A percentile compares a stretch with the other conserved stretches of the same genome.
phyloP scores from a whole-genome alignment of 2,113 vertebrate species.

The Zingel zingel region DNA sequence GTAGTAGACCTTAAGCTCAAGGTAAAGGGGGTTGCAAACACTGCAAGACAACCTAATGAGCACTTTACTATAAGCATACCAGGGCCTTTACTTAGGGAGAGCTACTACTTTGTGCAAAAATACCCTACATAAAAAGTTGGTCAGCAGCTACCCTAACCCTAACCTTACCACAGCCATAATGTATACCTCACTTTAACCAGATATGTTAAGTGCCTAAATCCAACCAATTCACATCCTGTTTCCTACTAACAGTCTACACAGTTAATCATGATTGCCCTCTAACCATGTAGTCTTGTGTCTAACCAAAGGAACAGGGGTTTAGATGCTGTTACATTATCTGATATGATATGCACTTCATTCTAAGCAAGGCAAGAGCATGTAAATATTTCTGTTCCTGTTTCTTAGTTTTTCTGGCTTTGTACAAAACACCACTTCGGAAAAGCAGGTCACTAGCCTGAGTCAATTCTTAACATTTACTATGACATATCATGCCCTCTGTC shows the following conservation, averaged over 20 bases:
- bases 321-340: neutral
- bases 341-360: neutral
- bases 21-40: too few species aligned
- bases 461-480: slow-evolving; percentile 56
- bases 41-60: too few species aligned
- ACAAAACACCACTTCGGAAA: slow-evolving; percentile 2
- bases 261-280: neutral
- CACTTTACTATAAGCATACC: neutral
- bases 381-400: neutral
- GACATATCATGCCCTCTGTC: slow-evolving; percentile 52
- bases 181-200: neutral
- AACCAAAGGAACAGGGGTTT: neutral
- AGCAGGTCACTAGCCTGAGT: slow-evolving; percentile 21
- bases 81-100: neutral
- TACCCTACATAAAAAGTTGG: neutral
- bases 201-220: neutral
- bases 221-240: neutral
- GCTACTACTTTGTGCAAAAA: neutral
- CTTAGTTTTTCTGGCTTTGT: neutral
- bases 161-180: neutral
- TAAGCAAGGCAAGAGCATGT: neutral
- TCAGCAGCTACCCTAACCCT: neutral
- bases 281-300: neutral
- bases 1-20: neutral
- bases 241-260: neutral